A percentile compares a stretch with the other conserved stretches of the same genome.
phyloP scores from a whole-genome alignment of 2,888 invertebrate genomes.

The Drosophila niveifrons region DNA sequence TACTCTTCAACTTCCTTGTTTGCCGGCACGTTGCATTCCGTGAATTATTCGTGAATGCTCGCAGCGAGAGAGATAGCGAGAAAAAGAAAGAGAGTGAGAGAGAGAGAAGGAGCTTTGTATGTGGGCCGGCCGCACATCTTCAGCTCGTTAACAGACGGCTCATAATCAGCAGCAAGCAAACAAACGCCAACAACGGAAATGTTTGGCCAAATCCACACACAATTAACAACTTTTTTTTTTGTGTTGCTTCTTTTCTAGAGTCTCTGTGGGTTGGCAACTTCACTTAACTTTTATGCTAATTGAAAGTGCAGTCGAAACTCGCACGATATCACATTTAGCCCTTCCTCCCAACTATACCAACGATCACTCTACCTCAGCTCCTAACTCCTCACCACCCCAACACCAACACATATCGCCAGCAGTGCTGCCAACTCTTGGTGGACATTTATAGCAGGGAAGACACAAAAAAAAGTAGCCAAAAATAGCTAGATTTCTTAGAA shows the following conservation, averaged over 20 bases:
- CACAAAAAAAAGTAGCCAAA: too few relatives aligned
- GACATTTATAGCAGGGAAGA: too few relatives aligned
- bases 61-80: too few relatives aligned
- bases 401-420: too few relatives aligned
- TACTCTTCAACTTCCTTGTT: slow-evolving; percentile 47
- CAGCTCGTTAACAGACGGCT: slow-evolving; percentile 59
- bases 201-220: slow-evolving; percentile 43
- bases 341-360: neutral
- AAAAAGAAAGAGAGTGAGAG: too few relatives aligned
- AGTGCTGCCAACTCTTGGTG: too few relatives aligned
- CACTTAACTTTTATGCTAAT: slow-evolving; percentile 58
- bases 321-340: slow-evolving; percentile 11
- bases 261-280: neutral
- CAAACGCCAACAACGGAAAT: slow-evolving; percentile 45
- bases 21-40: slow-evolving; percentile 44
- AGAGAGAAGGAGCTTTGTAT: neutral
- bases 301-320: slow-evolving; percentile 51
- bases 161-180: slow-evolving; percentile 46
- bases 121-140: slow-evolving; percentile 27
- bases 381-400: too few relatives aligned
- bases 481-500: too few relatives aligned
- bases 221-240: slow-evolving; percentile 58
- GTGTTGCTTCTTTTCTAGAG: slow-evolving; percentile 31
- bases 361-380: neutral
- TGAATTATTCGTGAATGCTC: slow-evolving; percentile 35